Evolutionary conservation across 2,888 invertebrate species (phyloP), one percentile per base, ranked within the genome.

Genomic region (Drosophila quinaria): DNA sequence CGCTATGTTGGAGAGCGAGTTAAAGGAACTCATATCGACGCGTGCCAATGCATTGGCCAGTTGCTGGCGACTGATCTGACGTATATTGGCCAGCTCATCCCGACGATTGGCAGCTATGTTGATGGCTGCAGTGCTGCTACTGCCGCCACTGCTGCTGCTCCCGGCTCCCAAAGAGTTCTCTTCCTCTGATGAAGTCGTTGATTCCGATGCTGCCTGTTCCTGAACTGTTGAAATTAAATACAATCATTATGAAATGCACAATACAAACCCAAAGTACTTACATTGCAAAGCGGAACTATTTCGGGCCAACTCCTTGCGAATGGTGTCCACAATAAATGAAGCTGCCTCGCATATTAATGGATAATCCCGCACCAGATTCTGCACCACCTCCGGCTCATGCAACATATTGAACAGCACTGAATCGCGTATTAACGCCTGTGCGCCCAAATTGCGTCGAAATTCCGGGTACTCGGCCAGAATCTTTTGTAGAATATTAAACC

Each of bases 341-440:
- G 95, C 95, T 0, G 96, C 96, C 79, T 95, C 95, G 17, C 95
- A 94, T 49, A 96, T 94, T 15, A 94, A 93, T 4, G 96, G 96
- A 92, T 96, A 96, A 15, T 94, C 93, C 62, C 95, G 94, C 3
- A 95, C 94, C 5, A 96, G 93, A 85, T 95, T 95, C 80, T 94
- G 93, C 0, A 96, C 94, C 42, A 95, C 95, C 64, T 95, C 94
- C 0, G 94, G 93, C 86, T 96, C 95, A 19, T 95, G 94, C 66
- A 96, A 92, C 69, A 95, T 94, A 39, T 94, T 94, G 77, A 96
- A 94, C 9, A 96, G 92, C 75, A 96, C 95, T 11, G 95, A 95
- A 90, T 96, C 96, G 85, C 95, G 95, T 37, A 96, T 94, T 77
- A 96, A 94, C 0, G 96, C 95, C 59, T 96, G 93, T 4, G 96